Conservation (phyloP, 2,888 invertebrate species). For the Biston betularia region DNA sequence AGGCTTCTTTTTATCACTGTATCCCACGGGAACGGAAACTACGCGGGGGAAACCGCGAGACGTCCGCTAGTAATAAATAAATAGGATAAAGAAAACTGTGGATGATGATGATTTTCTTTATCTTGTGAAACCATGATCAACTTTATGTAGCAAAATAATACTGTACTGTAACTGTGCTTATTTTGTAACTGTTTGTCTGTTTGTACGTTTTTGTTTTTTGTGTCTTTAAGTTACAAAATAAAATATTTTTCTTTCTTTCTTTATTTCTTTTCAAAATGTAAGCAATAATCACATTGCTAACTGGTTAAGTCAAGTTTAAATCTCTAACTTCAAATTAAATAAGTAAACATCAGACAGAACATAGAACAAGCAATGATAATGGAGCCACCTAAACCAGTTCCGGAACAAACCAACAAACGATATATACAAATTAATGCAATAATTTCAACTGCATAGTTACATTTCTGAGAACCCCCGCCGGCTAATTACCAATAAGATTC, state of each 20-base stretch:
- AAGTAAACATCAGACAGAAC: conserved; percentile 19
- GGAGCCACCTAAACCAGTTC: conserved; percentile 21
- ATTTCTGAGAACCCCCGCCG: conserved; percentile 37
- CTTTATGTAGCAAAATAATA: not conserved
- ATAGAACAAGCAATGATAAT: conserved; percentile 19
- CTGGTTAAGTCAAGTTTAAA: not conserved
- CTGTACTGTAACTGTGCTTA: too few relatives aligned
- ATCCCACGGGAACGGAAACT: too few relatives aligned
- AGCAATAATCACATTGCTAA: too few relatives aligned
- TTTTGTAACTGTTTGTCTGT: too few relatives aligned
- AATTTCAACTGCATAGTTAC: conserved; percentile 27
- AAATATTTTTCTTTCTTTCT: too few relatives aligned
- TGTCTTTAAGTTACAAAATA: too few relatives aligned
- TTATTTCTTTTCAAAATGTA: too few relatives aligned
- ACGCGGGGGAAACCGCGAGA: too few relatives aligned
- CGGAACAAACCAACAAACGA: conserved; percentile 18
- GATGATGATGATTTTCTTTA: too few relatives aligned
- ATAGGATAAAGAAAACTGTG: too few relatives aligned
- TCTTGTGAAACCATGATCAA: not conserved
- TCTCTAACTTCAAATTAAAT: conserved; percentile 13
- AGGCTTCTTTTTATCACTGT: too few relatives aligned
- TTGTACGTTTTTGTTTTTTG: too few relatives aligned
- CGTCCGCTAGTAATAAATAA: not conserved
- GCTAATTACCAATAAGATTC: conserved; percentile 39
- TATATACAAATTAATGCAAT: conserved; percentile 29